A percentile compares a stretch with the other conserved stretches of the same genome.
phyloP scores from a whole-genome alignment of 2,797 vertebrate species.

The Myotis pilosus region DNA sequence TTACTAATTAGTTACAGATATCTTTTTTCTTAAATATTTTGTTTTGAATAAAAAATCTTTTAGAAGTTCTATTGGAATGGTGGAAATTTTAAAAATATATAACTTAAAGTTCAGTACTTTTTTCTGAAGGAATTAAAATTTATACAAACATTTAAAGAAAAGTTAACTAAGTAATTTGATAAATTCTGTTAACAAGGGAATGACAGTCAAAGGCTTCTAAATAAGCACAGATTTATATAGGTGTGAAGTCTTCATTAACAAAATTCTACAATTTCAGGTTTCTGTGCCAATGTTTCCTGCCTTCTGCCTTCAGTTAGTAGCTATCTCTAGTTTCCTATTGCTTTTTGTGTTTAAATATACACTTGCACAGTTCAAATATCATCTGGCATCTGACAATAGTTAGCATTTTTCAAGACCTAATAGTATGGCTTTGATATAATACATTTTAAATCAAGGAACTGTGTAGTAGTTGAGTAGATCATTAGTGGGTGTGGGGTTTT shows the following conservation, averaged over 20 bases:
- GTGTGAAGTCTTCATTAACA: not conserved
- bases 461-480: not conserved
- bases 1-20: not conserved
- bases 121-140: not conserved
- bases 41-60: slow-evolving; percentile 22
- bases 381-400: slow-evolving; percentile 3
- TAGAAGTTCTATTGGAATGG: not conserved
- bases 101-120: not conserved
- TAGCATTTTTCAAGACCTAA: slow-evolving; percentile 27
- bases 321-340: not conserved
- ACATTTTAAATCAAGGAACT: slow-evolving; percentile 40
- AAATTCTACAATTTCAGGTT: not conserved
- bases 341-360: slow-evolving; percentile 4
- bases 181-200: not conserved
- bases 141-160: slow-evolving; percentile 25
- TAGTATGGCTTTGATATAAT: not conserved
- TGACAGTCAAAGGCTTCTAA: not conserved
- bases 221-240: not conserved
- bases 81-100: not conserved
- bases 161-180: not conserved
- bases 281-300: not conserved
- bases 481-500: not conserved
- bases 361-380: not conserved
- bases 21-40: slow-evolving; percentile 18
- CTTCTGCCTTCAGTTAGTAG: not conserved